Base-by-base conservation (phyloP, 2,888 invertebrate genomes). In the Cyclophora punctaria region DNA sequence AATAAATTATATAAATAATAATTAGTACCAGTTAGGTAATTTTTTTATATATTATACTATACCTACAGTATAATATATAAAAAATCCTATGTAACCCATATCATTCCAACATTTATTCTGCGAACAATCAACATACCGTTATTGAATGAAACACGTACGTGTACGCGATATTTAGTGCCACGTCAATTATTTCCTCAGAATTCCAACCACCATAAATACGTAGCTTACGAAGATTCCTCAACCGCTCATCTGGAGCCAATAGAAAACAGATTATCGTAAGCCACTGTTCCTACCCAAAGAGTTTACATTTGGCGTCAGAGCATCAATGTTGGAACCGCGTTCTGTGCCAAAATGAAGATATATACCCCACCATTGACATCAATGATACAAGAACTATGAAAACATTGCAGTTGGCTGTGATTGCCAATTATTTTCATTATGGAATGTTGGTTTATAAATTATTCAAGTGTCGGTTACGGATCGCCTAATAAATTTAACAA, bases 261-360 rank as follows among this genome's bases (percentile, higher is more conserved):
- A 44, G 33, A 47, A 33, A 35, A 53, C 46, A 58, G 53, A 57
- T 57, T 55, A 56, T n/a, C n/a, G 41, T 7, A 49, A 52, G 59
- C 59, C 69, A 73, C 71, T 75, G 37, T 44, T 44, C 44, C 20
- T 33, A 44, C 44, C 33, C 33, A 64, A 67, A 69, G 63, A 71
- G 63, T 66, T 66, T 59, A 64, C 69, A 69, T 71, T 75, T 78
- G 74, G 76, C 74, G 66, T 59, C 63, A 62, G 59, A 59, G 69
- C 69, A 70, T 71, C 67, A 73, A 56, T 60, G 63, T 64, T 59
- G 57, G 63, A 76, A 74, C 74, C 62, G 50, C 58, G 64, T 71
- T 73, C 66, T 46, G 75, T 83, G 84, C 83, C 83, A 86, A 83
- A 80, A 79, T 73, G 56, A 75, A 75, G 72, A 72, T 69, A 75